A percentile compares a stretch with the other conserved stretches of the same genome.
Conservation (phyloP, 2,113 vertebrate genomes). For the Jaculus jaculus region DNA sequence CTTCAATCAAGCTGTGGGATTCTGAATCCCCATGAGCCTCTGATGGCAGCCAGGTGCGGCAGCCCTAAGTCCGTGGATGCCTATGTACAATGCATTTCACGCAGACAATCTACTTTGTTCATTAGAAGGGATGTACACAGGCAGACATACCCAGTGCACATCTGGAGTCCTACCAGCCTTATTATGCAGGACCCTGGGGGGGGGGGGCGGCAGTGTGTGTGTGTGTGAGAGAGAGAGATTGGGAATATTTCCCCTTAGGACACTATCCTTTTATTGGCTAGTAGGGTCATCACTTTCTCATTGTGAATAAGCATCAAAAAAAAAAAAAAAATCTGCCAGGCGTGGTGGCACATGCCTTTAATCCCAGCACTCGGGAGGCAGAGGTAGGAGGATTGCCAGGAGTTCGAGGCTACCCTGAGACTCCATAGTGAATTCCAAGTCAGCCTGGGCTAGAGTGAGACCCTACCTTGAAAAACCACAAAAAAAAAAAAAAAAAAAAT, state of each 20-base stretch:
- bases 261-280: neutral
- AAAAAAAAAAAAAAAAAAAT: neutral
- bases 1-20: rapidly evolving
- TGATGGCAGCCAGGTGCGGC: neutral
- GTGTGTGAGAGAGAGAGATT: neutral
- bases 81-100: neutral
- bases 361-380: too few relatives aligned
- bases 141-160: neutral
- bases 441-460: too few relatives aligned
- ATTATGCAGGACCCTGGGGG: too few relatives aligned
- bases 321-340: too few relatives aligned
- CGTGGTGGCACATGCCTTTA: too few relatives aligned
- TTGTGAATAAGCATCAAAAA: neutral
- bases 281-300: neutral
- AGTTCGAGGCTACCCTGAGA: too few relatives aligned
- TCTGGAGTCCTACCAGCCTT: neutral
- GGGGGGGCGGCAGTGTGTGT: too few relatives aligned
- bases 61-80: neutral
- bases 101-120: neutral
- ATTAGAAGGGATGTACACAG: neutral
- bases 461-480: too few relatives aligned
- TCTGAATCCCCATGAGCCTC: neutral
- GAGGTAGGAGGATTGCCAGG: too few relatives aligned
- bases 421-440: too few relatives aligned
- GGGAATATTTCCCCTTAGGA: neutral